A percentile compares a stretch with the other conserved stretches of the same genome.
Conservation (phyloP, 2,113 vertebrate genomes). For the Numenius arquata region DNA sequence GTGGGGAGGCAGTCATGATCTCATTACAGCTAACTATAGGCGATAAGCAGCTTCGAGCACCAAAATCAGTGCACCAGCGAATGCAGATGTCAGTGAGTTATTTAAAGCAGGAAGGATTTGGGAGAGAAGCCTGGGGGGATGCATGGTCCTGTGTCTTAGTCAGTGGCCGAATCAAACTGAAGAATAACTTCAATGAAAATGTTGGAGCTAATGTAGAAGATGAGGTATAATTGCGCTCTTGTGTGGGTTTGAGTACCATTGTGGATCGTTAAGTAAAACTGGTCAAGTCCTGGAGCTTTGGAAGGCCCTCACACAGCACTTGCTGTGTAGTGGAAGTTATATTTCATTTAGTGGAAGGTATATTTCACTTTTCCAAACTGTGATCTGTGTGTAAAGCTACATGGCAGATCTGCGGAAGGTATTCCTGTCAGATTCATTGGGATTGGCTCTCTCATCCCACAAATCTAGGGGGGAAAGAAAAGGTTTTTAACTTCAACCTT, state of each 20-base stretch:
- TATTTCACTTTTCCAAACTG: neutral
- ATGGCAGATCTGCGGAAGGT: neutral
- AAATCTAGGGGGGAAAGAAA: accelerated
- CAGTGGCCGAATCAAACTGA: neutral
- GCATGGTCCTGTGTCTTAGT: neutral
- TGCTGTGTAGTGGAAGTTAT: neutral
- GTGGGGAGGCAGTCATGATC: slow-evolving; percentile 40
- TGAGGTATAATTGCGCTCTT: neutral
- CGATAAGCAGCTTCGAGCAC: slow-evolving; percentile 45
- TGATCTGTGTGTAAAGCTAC: neutral
- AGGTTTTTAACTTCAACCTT: neutral
- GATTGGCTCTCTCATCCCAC: neutral
- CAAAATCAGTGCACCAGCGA: neutral
- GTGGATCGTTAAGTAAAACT: neutral
- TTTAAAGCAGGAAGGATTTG: slow-evolving; percentile 56
- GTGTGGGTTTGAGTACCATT: neutral
- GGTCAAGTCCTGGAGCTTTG: neutral
- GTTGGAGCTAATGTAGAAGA: neutral
- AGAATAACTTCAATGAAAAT: neutral
- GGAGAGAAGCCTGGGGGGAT: slow-evolving; percentile 11
- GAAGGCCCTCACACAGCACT: neutral
- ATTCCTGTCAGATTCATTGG: neutral
- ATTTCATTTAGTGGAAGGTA: neutral
- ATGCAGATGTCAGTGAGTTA: slow-evolving; percentile 55
- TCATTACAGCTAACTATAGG: slow-evolving; percentile 54